These are phyloP conservation scores for Anthrax anthrax DNA, from an alignment of 2,888 invertebrate genomes.

Conservation along the genomic window DNA sequence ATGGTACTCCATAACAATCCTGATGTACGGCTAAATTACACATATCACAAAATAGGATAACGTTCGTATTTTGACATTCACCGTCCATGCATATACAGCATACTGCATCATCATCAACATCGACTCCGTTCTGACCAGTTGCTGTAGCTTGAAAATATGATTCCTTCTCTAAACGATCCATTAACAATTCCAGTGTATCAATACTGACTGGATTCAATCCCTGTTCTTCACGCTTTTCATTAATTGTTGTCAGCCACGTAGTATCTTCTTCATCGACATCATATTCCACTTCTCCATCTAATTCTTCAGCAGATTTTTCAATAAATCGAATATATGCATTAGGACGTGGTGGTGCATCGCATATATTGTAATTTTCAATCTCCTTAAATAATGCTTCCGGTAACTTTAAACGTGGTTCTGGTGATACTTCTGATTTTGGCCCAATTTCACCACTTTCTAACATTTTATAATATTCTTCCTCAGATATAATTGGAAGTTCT, in stretches of 20 bases:
- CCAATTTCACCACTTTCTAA: slow-evolving; percentile 28
- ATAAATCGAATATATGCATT: slow-evolving; percentile 87
- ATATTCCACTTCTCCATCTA: slow-evolving; percentile 89
- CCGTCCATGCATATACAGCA: slow-evolving; percentile 99
- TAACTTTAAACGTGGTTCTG: slow-evolving; percentile 40
- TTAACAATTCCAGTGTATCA: slow-evolving; percentile 83
- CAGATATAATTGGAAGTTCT: slow-evolving; percentile 50
- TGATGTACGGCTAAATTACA: slow-evolving; percentile 98
- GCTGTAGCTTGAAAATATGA: slow-evolving; percentile 81
- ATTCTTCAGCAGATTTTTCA: slow-evolving; percentile 84
- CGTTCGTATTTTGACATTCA: slow-evolving; percentile 96
- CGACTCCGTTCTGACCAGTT: slow-evolving; percentile 55
- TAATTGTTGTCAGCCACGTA: slow-evolving; percentile 82
- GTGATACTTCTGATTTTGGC: slow-evolving; percentile 26
- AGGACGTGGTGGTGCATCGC: slow-evolving; percentile 70
- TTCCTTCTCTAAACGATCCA: slow-evolving; percentile 96
- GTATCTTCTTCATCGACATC: slow-evolving; percentile 98
- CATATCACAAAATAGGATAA: slow-evolving; percentile 98
- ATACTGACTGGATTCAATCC: slow-evolving; percentile 65
- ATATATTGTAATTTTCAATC: slow-evolving; percentile 62
- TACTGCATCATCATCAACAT: slow-evolving; percentile 94
- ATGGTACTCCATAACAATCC: slow-evolving; percentile 94
- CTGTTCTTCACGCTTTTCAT: slow-evolving; percentile 62
- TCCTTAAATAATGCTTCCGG: slow-evolving; percentile 57
- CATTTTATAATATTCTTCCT: slow-evolving; percentile 42